Conservation (phyloP, 2,113 vertebrate genomes). For the Caranx melampygus region DNA sequence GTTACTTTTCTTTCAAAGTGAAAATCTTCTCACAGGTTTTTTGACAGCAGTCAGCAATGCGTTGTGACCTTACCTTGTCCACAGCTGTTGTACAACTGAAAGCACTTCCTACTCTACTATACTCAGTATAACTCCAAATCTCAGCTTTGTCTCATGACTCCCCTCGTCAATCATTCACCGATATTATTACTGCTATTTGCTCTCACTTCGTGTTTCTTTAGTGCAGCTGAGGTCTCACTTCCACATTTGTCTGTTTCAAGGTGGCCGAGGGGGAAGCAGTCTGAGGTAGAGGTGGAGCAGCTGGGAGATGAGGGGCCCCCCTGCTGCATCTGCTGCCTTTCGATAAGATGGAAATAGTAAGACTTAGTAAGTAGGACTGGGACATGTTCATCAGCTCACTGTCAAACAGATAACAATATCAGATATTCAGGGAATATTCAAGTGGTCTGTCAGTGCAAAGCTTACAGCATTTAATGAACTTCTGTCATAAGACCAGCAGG, state of each 20-base stretch:
- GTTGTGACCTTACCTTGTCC: conserved; percentile 35
- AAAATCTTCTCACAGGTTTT: too few relatives aligned
- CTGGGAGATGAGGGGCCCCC: conserved; percentile 10
- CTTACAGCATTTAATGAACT: too few relatives aligned
- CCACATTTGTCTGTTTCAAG: conserved; percentile 32
- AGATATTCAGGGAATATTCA: neutral
- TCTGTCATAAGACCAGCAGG: neutral
- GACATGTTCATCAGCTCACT: neutral
- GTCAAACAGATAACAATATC: neutral
- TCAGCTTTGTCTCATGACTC: conserved; percentile 1
- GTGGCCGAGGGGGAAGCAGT: conserved; percentile 26
- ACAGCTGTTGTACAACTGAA: conserved; percentile 26
- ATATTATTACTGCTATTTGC: neutral
- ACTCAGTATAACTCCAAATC: neutral
- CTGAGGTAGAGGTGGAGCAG: conserved; percentile 23
- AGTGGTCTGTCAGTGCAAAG: neutral
- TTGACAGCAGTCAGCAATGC: neutral
- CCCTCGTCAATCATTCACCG: neutral
- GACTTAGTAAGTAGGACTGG: neutral
- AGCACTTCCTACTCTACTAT: conserved; percentile 4
- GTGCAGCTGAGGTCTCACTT: conserved; percentile 54
- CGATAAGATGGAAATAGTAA: neutral
- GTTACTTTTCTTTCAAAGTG: neutral
- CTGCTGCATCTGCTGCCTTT: conserved; percentile 44
- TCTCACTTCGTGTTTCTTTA: conserved; percentile 72